Percentiles rank a stretch among this genome's conserved stretches.
phyloP scores from a whole-genome alignment of 1,140 invertebrate genomes.

The Stenopsyche tienmushanensis region DNA sequence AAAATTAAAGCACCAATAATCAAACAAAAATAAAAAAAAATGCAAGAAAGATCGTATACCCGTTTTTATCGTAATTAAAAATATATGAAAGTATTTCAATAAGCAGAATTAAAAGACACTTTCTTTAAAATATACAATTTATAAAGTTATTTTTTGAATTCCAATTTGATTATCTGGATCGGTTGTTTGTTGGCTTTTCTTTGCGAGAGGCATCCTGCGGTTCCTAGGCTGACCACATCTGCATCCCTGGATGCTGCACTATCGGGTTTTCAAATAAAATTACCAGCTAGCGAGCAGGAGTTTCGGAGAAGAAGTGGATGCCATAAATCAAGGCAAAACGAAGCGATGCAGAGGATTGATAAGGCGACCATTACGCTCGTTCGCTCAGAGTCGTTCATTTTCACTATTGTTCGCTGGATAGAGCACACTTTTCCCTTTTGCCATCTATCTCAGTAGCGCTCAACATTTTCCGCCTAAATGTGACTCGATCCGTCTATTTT shows the following conservation, averaged over 20 bases:
- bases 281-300: constrained; percentile 1
- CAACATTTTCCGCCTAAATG: background rate
- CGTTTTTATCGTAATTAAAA: no score
- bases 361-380: constrained; percentile 33
- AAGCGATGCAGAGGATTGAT: constrained; percentile 36
- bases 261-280: constrained; percentile 20
- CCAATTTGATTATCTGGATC: background rate
- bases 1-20: no score
- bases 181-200: no score
- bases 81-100: no score
- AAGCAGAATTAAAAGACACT: no score
- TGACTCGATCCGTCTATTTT: no score
- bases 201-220: no score
- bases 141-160: background rate
- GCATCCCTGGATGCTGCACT: constrained; percentile 3
- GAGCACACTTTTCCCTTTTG: background rate
- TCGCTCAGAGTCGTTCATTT: constrained; percentile 25
- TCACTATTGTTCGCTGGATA: constrained; percentile 24
- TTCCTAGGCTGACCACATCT: no score
- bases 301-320: constrained; percentile 26
- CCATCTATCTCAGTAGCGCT: background rate
- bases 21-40: no score
- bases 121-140: background rate
- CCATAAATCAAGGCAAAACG: constrained; percentile 36
- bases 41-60: no score